Evolutionary conservation across 2,888 invertebrate genomes (phyloP).

Genomic region (Meta bourneti): DNA sequence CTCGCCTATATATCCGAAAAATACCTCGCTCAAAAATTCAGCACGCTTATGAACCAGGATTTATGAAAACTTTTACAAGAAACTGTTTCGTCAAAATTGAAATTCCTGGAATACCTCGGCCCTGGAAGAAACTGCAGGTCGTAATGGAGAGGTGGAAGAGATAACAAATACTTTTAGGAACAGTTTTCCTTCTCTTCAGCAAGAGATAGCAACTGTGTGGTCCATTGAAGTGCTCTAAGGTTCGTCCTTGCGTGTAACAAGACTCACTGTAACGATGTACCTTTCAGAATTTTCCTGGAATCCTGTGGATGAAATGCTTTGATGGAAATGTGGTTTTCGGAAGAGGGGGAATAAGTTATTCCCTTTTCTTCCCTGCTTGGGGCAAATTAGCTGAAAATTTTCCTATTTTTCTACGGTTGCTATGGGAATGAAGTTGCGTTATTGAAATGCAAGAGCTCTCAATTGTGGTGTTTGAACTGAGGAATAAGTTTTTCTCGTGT

Average conservation of each 20-base stretch:
- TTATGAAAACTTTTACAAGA: no score
- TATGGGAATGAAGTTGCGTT: neutral
- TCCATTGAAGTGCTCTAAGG: constrained; percentile 8
- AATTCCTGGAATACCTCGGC: constrained; percentile 11
- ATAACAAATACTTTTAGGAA: constrained; percentile 29
- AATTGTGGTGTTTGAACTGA: no score
- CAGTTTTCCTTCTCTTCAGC: constrained; percentile 13
- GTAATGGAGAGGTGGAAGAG: neutral
- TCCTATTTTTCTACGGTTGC: neutral
- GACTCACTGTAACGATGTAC: constrained; percentile 10
- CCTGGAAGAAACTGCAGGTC: neutral
- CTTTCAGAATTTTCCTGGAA: neutral
- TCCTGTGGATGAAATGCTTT: constrained; percentile 6
- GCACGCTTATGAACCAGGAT: no score
- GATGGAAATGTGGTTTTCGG: constrained; percentile 3
- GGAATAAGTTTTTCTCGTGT: no score
- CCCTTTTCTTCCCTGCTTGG: neutral
- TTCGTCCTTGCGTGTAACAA: constrained; percentile 22
- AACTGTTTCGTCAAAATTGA: neutral
- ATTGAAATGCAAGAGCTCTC: neutral
- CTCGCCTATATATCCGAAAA: no score
- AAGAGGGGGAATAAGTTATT: neutral
- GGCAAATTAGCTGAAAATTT: constrained; percentile 14
- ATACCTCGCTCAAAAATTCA: no score
- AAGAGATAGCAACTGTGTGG: neutral